Percentiles rank a stretch among this genome's conserved stretches.
Evolutionary conservation across 35 echinoderm and acorn worm species (phyloP).

Genomic region (Hemicentrotus pulcherrimus): DNA sequence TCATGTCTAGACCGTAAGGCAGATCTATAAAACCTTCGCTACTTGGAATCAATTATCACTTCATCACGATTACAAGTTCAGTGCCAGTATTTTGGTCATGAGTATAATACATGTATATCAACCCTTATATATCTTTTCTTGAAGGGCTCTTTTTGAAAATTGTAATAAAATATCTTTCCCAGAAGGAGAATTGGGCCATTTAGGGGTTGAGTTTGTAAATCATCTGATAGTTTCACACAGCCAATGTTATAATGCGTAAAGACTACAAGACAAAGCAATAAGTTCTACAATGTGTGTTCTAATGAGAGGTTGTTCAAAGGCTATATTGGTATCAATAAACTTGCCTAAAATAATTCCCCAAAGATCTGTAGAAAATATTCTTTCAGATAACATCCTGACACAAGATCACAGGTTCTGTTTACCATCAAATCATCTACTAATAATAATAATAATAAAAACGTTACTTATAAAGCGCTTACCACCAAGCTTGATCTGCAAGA

Average conservation of each 20-base stretch:
- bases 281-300: no score
- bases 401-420: no score
- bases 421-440: no score
- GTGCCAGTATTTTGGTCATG: neutral
- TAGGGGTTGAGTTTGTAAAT: neutral
- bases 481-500: no score
- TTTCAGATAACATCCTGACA: neutral
- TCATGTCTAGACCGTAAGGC: neutral
- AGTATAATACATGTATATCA: neutral
- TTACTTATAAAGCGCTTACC: no score
- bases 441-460: no score
- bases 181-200: neutral
- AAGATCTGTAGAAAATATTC: neutral
- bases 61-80: neutral
- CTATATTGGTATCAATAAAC: neutral
- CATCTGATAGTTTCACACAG: neutral
- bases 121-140: neutral
- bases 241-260: neutral
- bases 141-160: neutral
- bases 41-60: neutral
- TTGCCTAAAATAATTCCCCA: neutral
- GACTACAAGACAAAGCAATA: no score
- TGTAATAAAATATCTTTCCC: neutral
- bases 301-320: no score
- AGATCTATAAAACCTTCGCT: neutral